phyloP scores from a whole-genome alignment of 2,888 invertebrate genomes.

The Euproctis similis region DNA sequence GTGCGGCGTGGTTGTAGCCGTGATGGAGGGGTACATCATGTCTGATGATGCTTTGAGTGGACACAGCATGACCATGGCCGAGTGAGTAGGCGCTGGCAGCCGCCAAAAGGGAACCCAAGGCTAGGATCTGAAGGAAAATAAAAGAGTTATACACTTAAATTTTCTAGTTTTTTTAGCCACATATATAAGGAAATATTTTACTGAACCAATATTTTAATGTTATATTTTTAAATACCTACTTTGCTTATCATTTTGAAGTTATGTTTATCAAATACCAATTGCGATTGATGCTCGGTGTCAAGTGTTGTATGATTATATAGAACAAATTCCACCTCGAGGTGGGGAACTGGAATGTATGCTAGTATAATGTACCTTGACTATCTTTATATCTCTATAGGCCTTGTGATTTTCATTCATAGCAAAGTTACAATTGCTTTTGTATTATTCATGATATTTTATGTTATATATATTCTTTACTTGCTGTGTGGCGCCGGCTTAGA shows the following conservation, averaged over 20 bases:
- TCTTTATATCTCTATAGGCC: no score
- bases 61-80: conserved; percentile 20
- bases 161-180: no score
- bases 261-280: conserved; percentile 31
- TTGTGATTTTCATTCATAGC: no score
- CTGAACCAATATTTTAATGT: no score
- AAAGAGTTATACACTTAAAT: neutral
- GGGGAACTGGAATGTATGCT: conserved; percentile 23
- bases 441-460: no score
- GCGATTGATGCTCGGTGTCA: conserved; percentile 36
- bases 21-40: conserved; percentile 22
- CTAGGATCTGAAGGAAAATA: conserved; percentile 11
- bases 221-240: conserved; percentile 28
- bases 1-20: conserved; percentile 2
- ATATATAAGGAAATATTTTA: no score
- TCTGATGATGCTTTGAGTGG: conserved; percentile 21
- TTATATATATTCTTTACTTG: no score
- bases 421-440: no score
- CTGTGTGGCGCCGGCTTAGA: no score
- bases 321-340: conserved; percentile 9
- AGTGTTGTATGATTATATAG: conserved; percentile 29
- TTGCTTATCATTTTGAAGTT: conserved; percentile 52
- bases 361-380: no score
- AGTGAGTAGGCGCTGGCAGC: neutral
- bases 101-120: conserved; percentile 47